Conservation (phyloP, 2,113 vertebrate species). For the Donacobius atricapilla region DNA sequence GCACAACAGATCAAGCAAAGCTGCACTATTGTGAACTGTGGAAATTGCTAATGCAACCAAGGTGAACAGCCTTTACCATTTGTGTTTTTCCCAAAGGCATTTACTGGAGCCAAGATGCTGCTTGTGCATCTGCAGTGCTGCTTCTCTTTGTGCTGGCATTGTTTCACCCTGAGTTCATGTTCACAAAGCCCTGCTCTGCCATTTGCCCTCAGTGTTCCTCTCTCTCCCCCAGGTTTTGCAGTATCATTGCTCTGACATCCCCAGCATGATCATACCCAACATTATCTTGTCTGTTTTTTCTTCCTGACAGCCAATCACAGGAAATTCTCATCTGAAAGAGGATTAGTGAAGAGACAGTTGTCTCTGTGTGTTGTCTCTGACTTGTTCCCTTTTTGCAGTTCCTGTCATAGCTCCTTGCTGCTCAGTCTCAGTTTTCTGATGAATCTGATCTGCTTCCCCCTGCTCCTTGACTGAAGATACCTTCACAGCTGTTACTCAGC, state of each 20-base stretch:
- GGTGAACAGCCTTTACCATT: neutral
- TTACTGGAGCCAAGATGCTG: neutral
- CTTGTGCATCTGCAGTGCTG: neutral
- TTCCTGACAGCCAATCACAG: neutral
- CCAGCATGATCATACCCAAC: neutral
- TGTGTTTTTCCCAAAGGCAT: neutral
- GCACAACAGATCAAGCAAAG: neutral
- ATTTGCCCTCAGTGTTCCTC: neutral
- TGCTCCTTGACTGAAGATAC: neutral
- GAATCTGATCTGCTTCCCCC: neutral
- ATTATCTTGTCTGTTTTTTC: neutral
- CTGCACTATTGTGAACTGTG: neutral
- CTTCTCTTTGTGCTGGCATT: neutral
- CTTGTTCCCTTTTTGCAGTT: conserved; percentile 10
- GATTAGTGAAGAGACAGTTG: conserved; percentile 19
- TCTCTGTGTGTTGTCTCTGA: neutral
- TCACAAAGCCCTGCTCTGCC: neutral
- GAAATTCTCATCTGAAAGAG: conserved; percentile 53
- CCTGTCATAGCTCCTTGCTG: conserved; percentile 12
- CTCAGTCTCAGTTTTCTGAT: conserved; percentile 17
- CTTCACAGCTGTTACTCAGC: neutral
- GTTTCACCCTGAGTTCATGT: neutral
- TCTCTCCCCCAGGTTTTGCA: neutral
- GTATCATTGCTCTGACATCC: neutral
- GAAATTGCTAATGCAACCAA: neutral